Evolutionary conservation across 1,140 invertebrate species (phyloP).

Genomic region (Eulimnadia texana): DNA sequence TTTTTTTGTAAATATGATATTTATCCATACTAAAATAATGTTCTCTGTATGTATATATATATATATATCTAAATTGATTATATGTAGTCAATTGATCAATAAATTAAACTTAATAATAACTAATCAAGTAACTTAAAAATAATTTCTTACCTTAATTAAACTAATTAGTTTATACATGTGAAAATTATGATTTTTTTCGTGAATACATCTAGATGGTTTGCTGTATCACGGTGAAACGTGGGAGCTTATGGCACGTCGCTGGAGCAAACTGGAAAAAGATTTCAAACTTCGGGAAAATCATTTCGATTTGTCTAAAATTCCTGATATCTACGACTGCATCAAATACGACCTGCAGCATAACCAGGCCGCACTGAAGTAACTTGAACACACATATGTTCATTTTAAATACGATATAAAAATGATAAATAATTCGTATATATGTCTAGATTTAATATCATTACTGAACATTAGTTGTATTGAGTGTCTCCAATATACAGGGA

Average conservation of each 20-base stretch:
- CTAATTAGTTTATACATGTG: not conserved
- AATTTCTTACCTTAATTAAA: too few species aligned
- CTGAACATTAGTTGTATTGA: too few species aligned
- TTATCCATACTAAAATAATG: too few species aligned
- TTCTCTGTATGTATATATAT: too few species aligned
- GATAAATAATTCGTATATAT: too few species aligned
- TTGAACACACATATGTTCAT: too few species aligned
- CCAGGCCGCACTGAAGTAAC: constrained; percentile 67
- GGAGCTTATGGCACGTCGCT: constrained; percentile 94
- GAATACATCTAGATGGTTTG: constrained; percentile 51
- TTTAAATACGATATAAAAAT: too few species aligned
- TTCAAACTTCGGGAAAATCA: constrained; percentile 78
- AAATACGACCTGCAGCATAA: constrained; percentile 99
- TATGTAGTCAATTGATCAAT: not conserved
- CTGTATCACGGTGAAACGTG: constrained; percentile 97
- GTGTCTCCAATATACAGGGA: too few species aligned
- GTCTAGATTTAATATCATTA: too few species aligned
- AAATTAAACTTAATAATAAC: not conserved
- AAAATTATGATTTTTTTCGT: too few species aligned
- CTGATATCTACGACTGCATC: constrained; percentile 99
- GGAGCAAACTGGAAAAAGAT: constrained; percentile 98
- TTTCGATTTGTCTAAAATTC: constrained; percentile 98
- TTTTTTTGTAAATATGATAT: constrained; percentile 8
- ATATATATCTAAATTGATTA: too few species aligned
- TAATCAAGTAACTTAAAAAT: not conserved